A percentile compares a stretch with the other conserved stretches of the same genome.
phyloP scores from a whole-genome alignment of 2,797 vertebrate genomes.

The Pampus argenteus region DNA sequence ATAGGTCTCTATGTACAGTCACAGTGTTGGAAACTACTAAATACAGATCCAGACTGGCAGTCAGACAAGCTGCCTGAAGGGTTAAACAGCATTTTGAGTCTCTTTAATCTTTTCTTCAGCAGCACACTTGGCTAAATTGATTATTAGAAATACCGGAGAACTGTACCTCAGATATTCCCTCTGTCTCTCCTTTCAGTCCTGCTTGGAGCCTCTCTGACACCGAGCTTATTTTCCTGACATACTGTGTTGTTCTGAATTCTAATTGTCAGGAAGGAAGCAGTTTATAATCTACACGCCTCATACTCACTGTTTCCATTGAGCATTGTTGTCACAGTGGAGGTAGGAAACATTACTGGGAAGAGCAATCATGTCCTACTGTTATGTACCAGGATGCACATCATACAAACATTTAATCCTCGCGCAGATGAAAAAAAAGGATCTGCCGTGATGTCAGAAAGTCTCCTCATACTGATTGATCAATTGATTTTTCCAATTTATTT shows the following conservation, averaged over 20 bases:
- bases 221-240: slow-evolving; percentile 29
- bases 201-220: slow-evolving; percentile 40
- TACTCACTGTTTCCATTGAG: slow-evolving; percentile 35
- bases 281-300: slow-evolving; percentile 36
- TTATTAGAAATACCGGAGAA: slow-evolving; percentile 48
- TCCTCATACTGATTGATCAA: not conserved
- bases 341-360: slow-evolving; percentile 9
- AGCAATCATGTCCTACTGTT: slow-evolving; percentile 25
- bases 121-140: slow-evolving; percentile 40
- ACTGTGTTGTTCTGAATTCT: slow-evolving; percentile 33
- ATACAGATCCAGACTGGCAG: slow-evolving; percentile 27
- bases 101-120: slow-evolving; percentile 49
- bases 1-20: not conserved
- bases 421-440: slow-evolving; percentile 3
- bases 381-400: slow-evolving; percentile 17
- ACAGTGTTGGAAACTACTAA: slow-evolving; percentile 53
- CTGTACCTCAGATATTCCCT: slow-evolving; percentile 16
- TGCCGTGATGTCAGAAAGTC: not conserved
- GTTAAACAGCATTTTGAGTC: slow-evolving; percentile 63
- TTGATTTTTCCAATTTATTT: not conserved
- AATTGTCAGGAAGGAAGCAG: slow-evolving; percentile 35
- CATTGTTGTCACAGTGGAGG: slow-evolving; percentile 35
- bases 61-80: slow-evolving; percentile 46
- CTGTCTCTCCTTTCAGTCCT: slow-evolving; percentile 25
- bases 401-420: slow-evolving; percentile 16